Base-by-base conservation (phyloP, 2,797 vertebrate species). In the Micrastur ruficollis region DNA sequence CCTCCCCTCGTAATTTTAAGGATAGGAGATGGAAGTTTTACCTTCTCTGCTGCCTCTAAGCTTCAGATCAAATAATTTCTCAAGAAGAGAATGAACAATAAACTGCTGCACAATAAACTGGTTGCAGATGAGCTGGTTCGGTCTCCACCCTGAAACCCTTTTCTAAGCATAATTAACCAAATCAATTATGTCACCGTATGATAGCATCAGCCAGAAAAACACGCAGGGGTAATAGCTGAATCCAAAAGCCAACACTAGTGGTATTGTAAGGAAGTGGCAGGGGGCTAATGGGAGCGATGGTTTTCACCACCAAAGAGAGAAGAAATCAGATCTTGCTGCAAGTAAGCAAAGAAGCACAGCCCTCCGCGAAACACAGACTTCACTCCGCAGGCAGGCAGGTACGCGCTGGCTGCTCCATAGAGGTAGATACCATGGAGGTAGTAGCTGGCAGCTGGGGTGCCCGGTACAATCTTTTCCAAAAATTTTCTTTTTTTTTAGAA, bases 231-330 rank as follows among this genome's bases (percentile, higher is more conserved):
- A 49, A 63, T 0, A 89, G 46, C 52, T n/a, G 26, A 59, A 86
- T 29, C 29, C 62, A 66, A 56, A 76, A 91, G 63, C 17, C 59
- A 49, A 6, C 16, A 40, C 10, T 8, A 50, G 10, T 18, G 27
- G 14, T 13, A 26, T 20, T 1, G 0, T 0, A 62, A 26, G n/a
- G n/a, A 29, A 58, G 12, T 18, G 23, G 14, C 0, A 0, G 8
- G 25, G 27, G 29, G 5, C 22, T 31, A 34, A n/a, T 27, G 27
- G 21, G 22, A 84, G 23, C 2, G 12, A 40, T n/a, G 36, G 44
- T 38, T 90, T 85, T 67, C 31, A 14, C 22, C 40, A 38, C 4
- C 23, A 53, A 31, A 59, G 15, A 58, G 16, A 85, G 31, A 68
- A 83, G 56, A 58, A 74, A 70, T 8, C 2, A 1, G 15, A 19